phyloP scores from a whole-genome alignment of 2,113 vertebrate genomes.

The Rhinopithecus roxellana region DNA sequence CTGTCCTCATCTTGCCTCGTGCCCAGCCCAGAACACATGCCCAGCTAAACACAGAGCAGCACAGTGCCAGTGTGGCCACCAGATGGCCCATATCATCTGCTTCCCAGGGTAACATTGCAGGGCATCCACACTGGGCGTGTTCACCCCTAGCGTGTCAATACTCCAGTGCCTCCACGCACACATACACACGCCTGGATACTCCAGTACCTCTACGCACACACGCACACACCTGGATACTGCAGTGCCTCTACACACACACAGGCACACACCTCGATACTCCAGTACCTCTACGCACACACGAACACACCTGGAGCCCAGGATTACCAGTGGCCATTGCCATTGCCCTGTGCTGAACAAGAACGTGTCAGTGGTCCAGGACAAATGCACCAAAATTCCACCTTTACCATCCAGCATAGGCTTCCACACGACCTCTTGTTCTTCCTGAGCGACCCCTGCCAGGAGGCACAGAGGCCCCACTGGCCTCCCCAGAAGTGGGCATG shows the following conservation, averaged over 20 bases:
- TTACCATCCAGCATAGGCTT: background rate
- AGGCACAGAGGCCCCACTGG: background rate
- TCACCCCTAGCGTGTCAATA: background rate
- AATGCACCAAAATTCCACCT: background rate
- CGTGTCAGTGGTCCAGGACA: background rate
- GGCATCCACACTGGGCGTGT: no score
- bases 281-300: no score
- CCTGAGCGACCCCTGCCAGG: no score
- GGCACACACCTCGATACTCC: no score
- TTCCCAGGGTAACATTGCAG: background rate
- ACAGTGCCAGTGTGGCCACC: rapidly evolving
- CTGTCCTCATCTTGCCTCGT: background rate
- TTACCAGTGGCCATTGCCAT: background rate
- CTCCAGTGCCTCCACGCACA: no score
- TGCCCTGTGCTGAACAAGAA: background rate
- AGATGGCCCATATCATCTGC: background rate
- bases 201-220: no score
- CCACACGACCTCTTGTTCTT: rapidly evolving
- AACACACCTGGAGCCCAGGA: background rate
- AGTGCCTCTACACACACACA: no score
- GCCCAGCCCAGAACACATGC: background rate
- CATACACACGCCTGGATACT: no score
- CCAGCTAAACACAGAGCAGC: background rate
- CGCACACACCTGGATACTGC: rapidly evolving
- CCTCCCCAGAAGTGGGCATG: background rate